phyloP scores from a whole-genome alignment of 2,888 invertebrate species.

The Nowickia ferox region DNA sequence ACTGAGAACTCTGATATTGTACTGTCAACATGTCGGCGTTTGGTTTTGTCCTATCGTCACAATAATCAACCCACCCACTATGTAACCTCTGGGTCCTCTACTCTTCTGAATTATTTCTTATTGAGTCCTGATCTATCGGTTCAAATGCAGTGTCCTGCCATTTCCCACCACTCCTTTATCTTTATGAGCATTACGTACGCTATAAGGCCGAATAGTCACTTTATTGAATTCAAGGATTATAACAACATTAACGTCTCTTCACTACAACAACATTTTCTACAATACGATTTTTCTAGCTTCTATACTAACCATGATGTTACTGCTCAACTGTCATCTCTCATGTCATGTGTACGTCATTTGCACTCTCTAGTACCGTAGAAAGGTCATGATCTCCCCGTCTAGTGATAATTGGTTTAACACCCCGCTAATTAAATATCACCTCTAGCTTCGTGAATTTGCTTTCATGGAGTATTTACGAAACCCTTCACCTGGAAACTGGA shows the following conservation, averaged over 20 bases:
- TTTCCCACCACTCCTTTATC: neutral
- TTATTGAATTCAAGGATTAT: neutral
- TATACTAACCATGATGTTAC: too few species aligned
- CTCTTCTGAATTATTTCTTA: neutral
- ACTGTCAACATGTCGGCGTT: neutral
- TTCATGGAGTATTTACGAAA: too few species aligned
- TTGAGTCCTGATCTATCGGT: neutral
- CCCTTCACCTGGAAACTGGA: neutral
- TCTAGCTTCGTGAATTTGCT: too few species aligned
- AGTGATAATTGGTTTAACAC: neutral
- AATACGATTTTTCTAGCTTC: neutral
- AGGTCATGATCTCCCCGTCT: too few species aligned
- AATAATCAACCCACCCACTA: neutral
- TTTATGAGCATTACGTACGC: too few species aligned
- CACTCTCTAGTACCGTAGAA: too few species aligned
- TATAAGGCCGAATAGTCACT: too few species aligned
- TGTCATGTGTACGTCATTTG: too few species aligned
- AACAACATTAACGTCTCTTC: neutral
- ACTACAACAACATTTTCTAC: neutral
- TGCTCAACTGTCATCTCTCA: too few species aligned
- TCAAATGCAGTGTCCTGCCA: too few species aligned
- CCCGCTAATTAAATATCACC: too few species aligned
- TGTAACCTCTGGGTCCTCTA: neutral
- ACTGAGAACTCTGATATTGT: neutral
- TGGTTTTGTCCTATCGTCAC: neutral